Percentiles rank a stretch among this genome's conserved stretches.
These are phyloP conservation scores for Ormia ochracea DNA, from an alignment of 2,888 invertebrate species.

Conservation along the genomic window DNA sequence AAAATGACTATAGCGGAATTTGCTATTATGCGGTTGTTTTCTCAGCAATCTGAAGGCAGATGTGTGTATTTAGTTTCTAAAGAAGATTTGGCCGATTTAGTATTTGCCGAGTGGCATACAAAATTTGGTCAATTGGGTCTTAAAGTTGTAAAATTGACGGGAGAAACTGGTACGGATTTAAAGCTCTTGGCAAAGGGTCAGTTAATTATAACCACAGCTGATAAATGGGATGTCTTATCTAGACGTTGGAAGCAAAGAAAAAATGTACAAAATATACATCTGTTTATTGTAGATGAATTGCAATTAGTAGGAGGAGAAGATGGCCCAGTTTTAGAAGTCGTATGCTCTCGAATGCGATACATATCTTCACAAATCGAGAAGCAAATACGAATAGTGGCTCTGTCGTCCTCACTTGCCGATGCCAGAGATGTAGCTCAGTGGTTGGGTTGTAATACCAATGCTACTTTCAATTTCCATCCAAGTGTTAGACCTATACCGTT, in stretches of 20 bases:
- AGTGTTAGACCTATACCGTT: slow-evolving; percentile 96
- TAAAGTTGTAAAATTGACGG: slow-evolving; percentile 92
- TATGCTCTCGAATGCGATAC: slow-evolving; percentile 93
- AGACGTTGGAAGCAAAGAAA: slow-evolving; percentile 99
- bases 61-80: slow-evolving; percentile 96
- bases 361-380: slow-evolving; percentile 95
- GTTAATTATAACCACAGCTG: slow-evolving; percentile 97
- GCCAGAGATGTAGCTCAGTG: slow-evolving; percentile 97
- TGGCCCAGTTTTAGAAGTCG: slow-evolving; percentile 95
- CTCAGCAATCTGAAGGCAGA: slow-evolving; percentile 85
- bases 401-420: slow-evolving; percentile 95
- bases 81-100: slow-evolving; percentile 92
- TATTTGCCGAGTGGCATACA: slow-evolving; percentile 93
- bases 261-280: slow-evolving; percentile 96
- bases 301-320: slow-evolving; percentile 93
- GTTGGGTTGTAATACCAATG: slow-evolving; percentile 95
- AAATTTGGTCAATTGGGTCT: slow-evolving; percentile 91
- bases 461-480: slow-evolving; percentile 99
- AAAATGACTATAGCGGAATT: slow-evolving; percentile 98
- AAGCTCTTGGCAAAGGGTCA: slow-evolving; percentile 95
- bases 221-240: slow-evolving; percentile 99
- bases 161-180: slow-evolving; percentile 97
- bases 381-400: slow-evolving; percentile 93
- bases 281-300: slow-evolving; percentile 97
- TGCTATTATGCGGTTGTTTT: slow-evolving; percentile 91